Conservation (phyloP, 2,888 invertebrate genomes). For the Tribolium freemani region DNA sequence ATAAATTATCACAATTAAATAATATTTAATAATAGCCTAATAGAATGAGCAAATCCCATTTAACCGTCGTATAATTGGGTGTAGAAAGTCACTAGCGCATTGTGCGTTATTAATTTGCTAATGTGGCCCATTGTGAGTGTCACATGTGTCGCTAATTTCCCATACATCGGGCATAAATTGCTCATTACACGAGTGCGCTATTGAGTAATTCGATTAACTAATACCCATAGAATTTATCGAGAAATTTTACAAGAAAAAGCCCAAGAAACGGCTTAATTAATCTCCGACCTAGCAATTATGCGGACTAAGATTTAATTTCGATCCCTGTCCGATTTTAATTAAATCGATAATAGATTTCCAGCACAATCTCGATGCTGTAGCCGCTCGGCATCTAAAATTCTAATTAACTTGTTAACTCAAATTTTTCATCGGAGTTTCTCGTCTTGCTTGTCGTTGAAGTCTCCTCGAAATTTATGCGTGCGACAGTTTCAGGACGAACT, state of each 20-base stretch:
- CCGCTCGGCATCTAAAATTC: constrained; percentile 13
- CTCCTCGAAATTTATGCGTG: constrained; percentile 34
- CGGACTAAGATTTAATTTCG: constrained; percentile 29
- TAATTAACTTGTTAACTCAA: constrained; percentile 21
- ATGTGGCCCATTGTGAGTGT: constrained; percentile 22
- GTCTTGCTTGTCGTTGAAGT: constrained; percentile 17
- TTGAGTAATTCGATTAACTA: constrained; percentile 22
- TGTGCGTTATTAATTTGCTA: constrained; percentile 24
- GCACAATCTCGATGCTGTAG: constrained; percentile 10
- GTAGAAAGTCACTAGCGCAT: constrained; percentile 31
- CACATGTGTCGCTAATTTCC: constrained; percentile 31
- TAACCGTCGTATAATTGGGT: constrained; percentile 23
- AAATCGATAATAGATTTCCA: constrained; percentile 18
- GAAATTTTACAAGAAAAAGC: constrained; percentile 1
- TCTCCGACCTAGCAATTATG: constrained; percentile 17
- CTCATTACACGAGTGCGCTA: not conserved
- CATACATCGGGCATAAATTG: constrained; percentile 13
- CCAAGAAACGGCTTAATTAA: constrained; percentile 11
- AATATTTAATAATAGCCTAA: constrained; percentile 31
- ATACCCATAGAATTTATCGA: not conserved
- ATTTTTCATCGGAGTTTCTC: constrained; percentile 8
- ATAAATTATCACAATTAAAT: constrained; percentile 37
- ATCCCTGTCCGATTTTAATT: constrained; percentile 31
- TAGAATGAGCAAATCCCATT: constrained; percentile 22
- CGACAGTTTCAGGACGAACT: constrained; percentile 30